Conservation (phyloP, 2,113 vertebrate species). For the Saccopteryx bilineata region DNA sequence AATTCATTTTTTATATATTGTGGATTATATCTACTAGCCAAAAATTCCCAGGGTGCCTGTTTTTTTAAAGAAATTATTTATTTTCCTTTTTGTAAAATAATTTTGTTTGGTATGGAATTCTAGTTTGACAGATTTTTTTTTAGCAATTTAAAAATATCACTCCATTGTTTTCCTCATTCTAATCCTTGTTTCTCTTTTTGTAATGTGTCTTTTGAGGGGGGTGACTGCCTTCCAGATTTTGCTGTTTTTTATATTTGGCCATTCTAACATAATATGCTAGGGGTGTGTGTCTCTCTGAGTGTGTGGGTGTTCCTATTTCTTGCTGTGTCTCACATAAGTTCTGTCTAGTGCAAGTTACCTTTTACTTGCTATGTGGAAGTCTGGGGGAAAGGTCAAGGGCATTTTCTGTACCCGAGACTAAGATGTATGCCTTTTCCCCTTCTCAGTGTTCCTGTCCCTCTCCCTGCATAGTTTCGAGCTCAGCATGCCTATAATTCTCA, state of each 20-base stretch:
- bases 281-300: background rate
- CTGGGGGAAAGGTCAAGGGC: background rate
- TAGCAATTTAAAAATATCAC: background rate
- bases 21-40: background rate
- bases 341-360: background rate
- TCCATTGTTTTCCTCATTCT: background rate
- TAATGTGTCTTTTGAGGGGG: background rate
- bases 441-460: background rate
- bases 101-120: background rate
- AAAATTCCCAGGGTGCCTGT: background rate
- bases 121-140: background rate
- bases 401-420: background rate
- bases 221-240: background rate
- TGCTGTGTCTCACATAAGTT: background rate
- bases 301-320: background rate
- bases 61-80: background rate
- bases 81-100: constrained; percentile 5
- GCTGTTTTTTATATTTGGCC: background rate
- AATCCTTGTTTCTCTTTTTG: background rate
- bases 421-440: background rate
- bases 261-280: background rate
- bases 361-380: background rate
- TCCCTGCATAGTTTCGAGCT: background rate
- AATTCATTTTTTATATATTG: background rate
- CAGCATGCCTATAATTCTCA: constrained; percentile 40